Conservation (phyloP, 2,797 vertebrate species). For the Sebastes goodei region DNA sequence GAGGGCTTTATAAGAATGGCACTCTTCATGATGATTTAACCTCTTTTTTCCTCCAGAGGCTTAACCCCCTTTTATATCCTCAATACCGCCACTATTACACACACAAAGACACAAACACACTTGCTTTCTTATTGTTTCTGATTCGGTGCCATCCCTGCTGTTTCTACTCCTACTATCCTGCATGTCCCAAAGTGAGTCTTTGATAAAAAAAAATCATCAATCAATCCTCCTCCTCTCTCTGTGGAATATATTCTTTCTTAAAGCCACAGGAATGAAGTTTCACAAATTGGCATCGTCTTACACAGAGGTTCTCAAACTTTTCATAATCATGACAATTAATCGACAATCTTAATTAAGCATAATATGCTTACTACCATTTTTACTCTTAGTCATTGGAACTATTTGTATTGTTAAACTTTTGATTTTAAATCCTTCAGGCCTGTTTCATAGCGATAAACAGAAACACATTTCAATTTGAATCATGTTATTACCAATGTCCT, state of each 20-base stretch:
- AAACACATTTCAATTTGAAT: no score
- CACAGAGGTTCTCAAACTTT: background rate
- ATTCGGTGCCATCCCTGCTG: slow-evolving; percentile 37
- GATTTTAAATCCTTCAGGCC: no score
- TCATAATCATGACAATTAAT: no score
- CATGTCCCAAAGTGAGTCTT: background rate
- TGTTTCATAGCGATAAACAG: no score
- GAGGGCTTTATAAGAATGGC: slow-evolving; percentile 34
- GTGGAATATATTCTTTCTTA: background rate
- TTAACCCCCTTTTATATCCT: slow-evolving; percentile 10
- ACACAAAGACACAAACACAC: background rate
- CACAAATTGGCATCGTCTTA: background rate
- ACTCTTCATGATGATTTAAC: slow-evolving; percentile 42
- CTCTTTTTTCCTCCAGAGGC: slow-evolving; percentile 12
- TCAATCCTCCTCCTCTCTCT: background rate
- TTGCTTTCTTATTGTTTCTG: slow-evolving; percentile 2
- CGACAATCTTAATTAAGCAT: no score
- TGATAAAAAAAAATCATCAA: background rate
- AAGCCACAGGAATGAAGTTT: background rate
- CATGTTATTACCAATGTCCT: no score
- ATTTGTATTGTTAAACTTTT: no score
- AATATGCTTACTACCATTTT: no score
- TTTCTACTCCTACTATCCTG: background rate
- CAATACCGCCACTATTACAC: background rate
- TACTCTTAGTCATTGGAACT: no score